Percentiles rank a stretch among this genome's conserved stretches.
These are phyloP conservation scores for Drosophila kanapiae DNA, from an alignment of 1,140 invertebrate species.

Conservation along the genomic window DNA sequence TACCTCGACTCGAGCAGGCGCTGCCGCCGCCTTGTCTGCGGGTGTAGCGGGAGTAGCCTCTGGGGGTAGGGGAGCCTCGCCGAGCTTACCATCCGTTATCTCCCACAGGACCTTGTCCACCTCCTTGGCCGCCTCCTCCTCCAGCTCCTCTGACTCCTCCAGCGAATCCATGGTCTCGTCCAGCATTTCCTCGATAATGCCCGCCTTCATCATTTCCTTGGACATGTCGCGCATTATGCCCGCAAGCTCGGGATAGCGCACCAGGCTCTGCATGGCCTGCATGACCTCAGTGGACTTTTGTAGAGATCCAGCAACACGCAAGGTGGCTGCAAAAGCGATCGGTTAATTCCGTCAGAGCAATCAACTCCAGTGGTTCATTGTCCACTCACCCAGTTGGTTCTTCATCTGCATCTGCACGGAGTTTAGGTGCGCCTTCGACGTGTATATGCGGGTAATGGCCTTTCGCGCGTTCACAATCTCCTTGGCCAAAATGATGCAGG, in stretches of 20 bases:
- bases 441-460: constrained; percentile 95
- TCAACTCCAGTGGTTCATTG: not conserved
- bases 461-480: constrained; percentile 96
- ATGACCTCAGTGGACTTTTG: constrained; percentile 97
- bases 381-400: constrained; percentile 94
- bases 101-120: constrained; percentile 99
- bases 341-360: not conserved
- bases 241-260: constrained; percentile 96
- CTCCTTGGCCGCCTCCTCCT: constrained; percentile 96
- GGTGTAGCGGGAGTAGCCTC: constrained; percentile 88
- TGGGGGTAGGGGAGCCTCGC: constrained; percentile 93
- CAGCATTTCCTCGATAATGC: constrained; percentile 99
- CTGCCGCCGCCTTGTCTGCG: constrained; percentile 86
- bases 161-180: constrained; percentile 98
- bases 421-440: constrained; percentile 98
- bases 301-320: constrained; percentile 95
- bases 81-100: constrained; percentile 96
- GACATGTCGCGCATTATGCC: constrained; percentile 98
- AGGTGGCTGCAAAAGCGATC: constrained; percentile 88
- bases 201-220: constrained; percentile 99
- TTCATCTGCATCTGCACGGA: constrained; percentile 99
- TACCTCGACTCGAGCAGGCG: constrained; percentile 36
- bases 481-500: constrained; percentile 97
- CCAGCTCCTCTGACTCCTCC: constrained; percentile 95
- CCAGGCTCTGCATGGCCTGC: constrained; percentile 97